Conservation (phyloP, 2,113 vertebrate species). For the Sterrhoptilus dennistouni region DNA sequence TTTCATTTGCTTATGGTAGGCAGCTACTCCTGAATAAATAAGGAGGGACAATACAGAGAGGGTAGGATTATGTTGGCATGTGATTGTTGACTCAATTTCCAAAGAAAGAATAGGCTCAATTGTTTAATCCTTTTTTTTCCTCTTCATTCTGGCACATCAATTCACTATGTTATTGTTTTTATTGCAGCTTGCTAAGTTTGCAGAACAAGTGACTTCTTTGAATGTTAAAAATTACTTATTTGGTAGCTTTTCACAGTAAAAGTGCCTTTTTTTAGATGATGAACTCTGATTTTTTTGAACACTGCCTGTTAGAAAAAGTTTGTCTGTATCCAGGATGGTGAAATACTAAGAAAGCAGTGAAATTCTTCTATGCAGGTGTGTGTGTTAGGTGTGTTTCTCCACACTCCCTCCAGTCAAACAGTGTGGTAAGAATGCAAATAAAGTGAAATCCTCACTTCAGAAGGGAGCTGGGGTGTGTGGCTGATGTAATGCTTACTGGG, state of each 20-base stretch:
- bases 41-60: constrained; percentile 29
- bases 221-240: background rate
- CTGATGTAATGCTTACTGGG: background rate
- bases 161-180: constrained; percentile 36
- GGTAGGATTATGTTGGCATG: constrained; percentile 30
- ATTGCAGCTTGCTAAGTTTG: constrained; percentile 22
- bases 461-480: background rate
- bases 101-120: constrained; percentile 44
- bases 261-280: background rate
- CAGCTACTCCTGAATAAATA: constrained; percentile 53
- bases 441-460: background rate
- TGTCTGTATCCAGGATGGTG: background rate
- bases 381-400: constrained; percentile 11
- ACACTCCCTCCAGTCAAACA: constrained; percentile 29
- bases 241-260: background rate
- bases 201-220: constrained; percentile 21
- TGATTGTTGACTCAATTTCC: constrained; percentile 47
- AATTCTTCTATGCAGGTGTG: background rate
- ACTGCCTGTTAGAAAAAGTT: background rate
- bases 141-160: background rate
- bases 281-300: background rate
- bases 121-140: background rate
- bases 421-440: constrained; percentile 41
- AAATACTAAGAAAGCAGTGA: background rate
- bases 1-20: constrained; percentile 19